Evolutionary conservation across 2,888 invertebrate genomes (phyloP).

Genomic region (Tortrix viridana): DNA sequence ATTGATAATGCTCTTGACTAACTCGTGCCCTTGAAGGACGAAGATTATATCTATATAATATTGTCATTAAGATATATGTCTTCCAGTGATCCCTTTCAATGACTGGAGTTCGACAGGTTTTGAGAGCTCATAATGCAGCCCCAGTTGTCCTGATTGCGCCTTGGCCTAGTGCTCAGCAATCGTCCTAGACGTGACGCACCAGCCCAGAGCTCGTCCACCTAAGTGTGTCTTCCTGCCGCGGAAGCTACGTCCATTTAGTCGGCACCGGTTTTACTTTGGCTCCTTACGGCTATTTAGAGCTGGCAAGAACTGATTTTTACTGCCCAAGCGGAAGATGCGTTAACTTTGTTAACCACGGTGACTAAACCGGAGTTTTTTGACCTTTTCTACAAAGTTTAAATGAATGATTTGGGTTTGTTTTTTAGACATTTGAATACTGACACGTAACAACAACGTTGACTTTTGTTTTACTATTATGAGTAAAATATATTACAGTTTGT

Average conservation of each 20-base stretch:
- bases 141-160: not conserved
- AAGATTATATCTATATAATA: too few species aligned
- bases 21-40: too few species aligned
- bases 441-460: too few species aligned
- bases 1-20: too few species aligned
- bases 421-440: not conserved
- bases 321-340: conserved; percentile 41
- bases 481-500: too few species aligned
- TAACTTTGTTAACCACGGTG: conserved; percentile 20
- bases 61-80: too few species aligned
- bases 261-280: conserved; percentile 59
- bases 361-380: conserved; percentile 13
- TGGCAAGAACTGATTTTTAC: conserved; percentile 55
- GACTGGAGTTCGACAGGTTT: too few species aligned
- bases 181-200: conserved; percentile 30
- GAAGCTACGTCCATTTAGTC: conserved; percentile 72
- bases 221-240: conserved; percentile 75
- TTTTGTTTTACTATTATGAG: too few species aligned
- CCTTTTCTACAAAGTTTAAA: not conserved
- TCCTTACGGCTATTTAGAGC: conserved; percentile 45
- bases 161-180: conserved; percentile 16
- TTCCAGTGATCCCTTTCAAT: too few species aligned
- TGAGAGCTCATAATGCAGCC: too few species aligned
- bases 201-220: conserved; percentile 41
- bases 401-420: too few species aligned